Conservation (phyloP, 2,888 invertebrate genomes). For the Mactromeris polynyma region DNA sequence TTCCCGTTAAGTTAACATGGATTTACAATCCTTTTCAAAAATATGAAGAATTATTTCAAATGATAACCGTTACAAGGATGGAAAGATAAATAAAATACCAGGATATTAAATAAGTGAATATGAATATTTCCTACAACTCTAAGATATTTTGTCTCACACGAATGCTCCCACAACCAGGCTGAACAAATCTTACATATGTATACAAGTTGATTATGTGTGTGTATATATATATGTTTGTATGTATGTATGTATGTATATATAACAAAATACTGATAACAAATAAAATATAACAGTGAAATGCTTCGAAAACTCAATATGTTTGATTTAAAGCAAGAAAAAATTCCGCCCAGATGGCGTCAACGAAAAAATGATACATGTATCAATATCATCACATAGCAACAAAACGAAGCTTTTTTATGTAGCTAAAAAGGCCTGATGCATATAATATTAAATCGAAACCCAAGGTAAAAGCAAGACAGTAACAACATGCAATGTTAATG, state of each 20-base stretch:
- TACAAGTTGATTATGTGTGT: not conserved
- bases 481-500: not conserved
- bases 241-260: not conserved
- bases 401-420: not conserved
- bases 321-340: not conserved
- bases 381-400: not conserved
- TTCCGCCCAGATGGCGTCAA: not conserved
- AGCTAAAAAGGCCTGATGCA: not conserved
- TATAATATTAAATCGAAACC: not conserved
- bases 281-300: slow-evolving; percentile 1
- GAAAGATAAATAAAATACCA: not conserved
- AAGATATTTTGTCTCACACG: not conserved
- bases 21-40: not conserved
- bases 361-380: not conserved
- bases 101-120: not conserved
- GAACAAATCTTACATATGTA: slow-evolving; percentile 5
- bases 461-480: slow-evolving; percentile 4
- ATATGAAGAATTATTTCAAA: not conserved
- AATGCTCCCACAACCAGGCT: slow-evolving; percentile 17
- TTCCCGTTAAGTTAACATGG: not conserved
- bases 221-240: not conserved
- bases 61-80: not conserved
- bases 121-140: not conserved
- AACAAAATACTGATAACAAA: slow-evolving; percentile 1
- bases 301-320: not conserved